Conservation (phyloP, 1,140 invertebrate species). For the Drosophila neocordata region DNA sequence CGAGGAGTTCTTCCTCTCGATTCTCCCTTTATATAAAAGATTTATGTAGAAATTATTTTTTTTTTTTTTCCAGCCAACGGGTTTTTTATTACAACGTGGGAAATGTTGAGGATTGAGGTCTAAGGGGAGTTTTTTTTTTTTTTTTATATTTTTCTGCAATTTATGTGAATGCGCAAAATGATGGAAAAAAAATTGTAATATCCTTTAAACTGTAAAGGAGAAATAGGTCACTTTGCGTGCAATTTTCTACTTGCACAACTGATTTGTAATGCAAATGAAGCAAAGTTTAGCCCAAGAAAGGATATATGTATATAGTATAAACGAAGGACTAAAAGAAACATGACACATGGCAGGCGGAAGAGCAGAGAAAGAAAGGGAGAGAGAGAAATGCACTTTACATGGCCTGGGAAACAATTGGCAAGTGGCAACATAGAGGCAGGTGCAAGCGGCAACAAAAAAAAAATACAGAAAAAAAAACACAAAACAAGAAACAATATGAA, state of each 20-base stretch:
- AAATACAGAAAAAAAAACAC: slow-evolving; percentile 16
- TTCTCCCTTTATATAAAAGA: slow-evolving; percentile 11
- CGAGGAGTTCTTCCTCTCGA: slow-evolving; percentile 6
- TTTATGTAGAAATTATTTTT: slow-evolving; percentile 20
- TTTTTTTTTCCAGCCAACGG: slow-evolving; percentile 2
- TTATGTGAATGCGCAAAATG: slow-evolving; percentile 67
- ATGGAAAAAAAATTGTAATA: slow-evolving; percentile 34
- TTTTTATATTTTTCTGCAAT: slow-evolving; percentile 50
- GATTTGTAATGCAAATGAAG: slow-evolving; percentile 81
- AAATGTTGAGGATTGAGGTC: slow-evolving; percentile 32
- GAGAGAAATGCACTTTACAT: slow-evolving; percentile 16
- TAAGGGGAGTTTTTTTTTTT: not conserved
- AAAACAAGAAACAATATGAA: not conserved
- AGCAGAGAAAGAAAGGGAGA: slow-evolving; percentile 2
- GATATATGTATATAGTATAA: slow-evolving; percentile 42
- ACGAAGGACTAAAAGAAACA: not conserved
- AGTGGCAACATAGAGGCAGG: slow-evolving; percentile 24
- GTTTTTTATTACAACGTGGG: slow-evolving; percentile 71
- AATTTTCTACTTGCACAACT: slow-evolving; percentile 68
- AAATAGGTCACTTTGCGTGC: slow-evolving; percentile 65
- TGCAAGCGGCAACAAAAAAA: slow-evolving; percentile 33
- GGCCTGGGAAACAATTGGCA: slow-evolving; percentile 51
- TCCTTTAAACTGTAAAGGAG: slow-evolving; percentile 27
- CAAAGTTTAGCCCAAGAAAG: slow-evolving; percentile 50
- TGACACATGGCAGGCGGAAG: slow-evolving; percentile 7